Evolutionary conservation across 2,797 vertebrate genomes (phyloP).

Genomic region (Hydrophis major): DNA sequence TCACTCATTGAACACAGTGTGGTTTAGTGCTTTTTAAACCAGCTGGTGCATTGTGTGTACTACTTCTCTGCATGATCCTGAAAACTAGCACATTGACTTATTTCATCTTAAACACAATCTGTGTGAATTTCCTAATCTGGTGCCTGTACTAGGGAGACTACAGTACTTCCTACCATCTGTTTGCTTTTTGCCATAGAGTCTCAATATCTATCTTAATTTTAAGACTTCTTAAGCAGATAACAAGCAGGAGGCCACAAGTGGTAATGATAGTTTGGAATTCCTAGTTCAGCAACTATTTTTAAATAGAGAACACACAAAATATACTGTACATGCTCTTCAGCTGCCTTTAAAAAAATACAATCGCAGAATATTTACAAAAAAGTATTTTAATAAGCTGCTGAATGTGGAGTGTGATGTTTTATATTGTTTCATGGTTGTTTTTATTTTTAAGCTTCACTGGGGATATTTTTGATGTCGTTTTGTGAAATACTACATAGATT

Average conservation of each 20-base stretch:
- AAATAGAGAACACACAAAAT: background rate
- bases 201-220: background rate
- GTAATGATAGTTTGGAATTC: background rate
- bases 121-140: background rate
- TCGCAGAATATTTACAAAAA: background rate
- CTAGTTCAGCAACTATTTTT: background rate
- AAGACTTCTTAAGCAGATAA: background rate
- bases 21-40: background rate
- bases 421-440: background rate
- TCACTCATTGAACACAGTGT: background rate
- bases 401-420: background rate
- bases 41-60: background rate
- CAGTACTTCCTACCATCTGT: background rate
- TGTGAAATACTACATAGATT: background rate
- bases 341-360: background rate
- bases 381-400: background rate
- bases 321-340: background rate
- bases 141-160: background rate
- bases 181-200: background rate
- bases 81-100: background rate
- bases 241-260: background rate
- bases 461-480: background rate
- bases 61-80: constrained; percentile 39
- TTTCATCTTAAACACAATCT: background rate
- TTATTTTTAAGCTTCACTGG: background rate